Base-by-base conservation (phyloP, 2,888 invertebrate genomes). In the Ochropacha duplaris region DNA sequence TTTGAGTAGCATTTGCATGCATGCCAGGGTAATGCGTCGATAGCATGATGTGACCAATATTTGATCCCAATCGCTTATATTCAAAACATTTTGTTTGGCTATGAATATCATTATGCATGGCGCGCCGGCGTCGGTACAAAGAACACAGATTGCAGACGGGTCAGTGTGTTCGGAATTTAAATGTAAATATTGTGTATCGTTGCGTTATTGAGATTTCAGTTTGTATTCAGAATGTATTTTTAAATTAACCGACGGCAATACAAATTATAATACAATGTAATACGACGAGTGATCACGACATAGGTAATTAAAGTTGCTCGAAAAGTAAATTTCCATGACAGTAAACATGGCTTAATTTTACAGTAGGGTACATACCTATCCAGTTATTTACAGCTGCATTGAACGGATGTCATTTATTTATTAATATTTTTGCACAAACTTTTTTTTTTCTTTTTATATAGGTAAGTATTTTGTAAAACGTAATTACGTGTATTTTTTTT, bases 61-160 rank as follows among this genome's bases (percentile, higher is more conserved):
- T 44, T 72, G 63, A 69, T 69, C 64, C 60, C 58, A 49, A 68
- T 63, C 60, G 57, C 55, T 57, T 66, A 60, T 64, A 58, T 56
- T 55, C 52, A 50, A 65, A 57, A 63, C 60, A 59, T 60, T 60
- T 72, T 68, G 61, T 66, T 68, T 57, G 28, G 1, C 52, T 60
- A 72, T 64, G 64, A 65, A 68, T 66, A 65, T 61, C 54, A 65
- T 65, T 61, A 64, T 31, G 57, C 22, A 19, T 24, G 28, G 58
- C 51, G 60, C 22, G 55, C 55, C 58, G 49, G 60, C 22, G 55
- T 54, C 58, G 49, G 57, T 60, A 56, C 63, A 68, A 65, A 59
- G 56, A 57, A 61, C 60, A 55, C 55, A 65, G 58, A 65, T 63
- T 58, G 54, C 59, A 54, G 49, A 57, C 60, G 55, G 59, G 60